Conservation (phyloP, 1,140 invertebrate genomes). For the Anthonomus grandis region DNA sequence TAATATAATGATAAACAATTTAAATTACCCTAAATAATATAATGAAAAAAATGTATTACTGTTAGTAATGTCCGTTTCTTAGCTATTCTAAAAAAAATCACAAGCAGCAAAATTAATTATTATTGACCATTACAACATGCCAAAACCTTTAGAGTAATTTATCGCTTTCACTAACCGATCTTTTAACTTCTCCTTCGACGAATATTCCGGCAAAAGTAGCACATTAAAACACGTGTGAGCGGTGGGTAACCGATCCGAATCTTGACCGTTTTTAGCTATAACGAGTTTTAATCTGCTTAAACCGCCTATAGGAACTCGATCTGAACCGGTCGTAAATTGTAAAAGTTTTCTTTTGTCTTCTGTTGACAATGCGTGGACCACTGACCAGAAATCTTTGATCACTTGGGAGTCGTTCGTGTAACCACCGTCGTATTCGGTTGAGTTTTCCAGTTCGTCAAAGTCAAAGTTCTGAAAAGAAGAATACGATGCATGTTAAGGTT, state of each 20-base stretch:
- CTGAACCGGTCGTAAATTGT: conserved; percentile 92
- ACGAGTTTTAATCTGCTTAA: conserved; percentile 84
- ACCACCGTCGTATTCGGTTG: conserved; percentile 90
- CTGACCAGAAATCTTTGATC: conserved; percentile 90
- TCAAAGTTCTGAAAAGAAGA: conserved; percentile 40
- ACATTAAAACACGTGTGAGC: conserved; percentile 97
- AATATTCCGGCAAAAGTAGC: conserved; percentile 86
- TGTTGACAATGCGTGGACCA: conserved; percentile 80
- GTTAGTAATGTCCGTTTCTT: conserved; percentile 23
- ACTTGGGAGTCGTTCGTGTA: conserved; percentile 80
- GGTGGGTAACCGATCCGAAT: conserved; percentile 75
- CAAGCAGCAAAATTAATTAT: conserved; percentile 19
- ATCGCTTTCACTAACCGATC: conserved; percentile 89
- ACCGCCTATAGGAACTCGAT: conserved; percentile 90
- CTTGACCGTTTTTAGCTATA: conserved; percentile 73
- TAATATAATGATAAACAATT: too few species aligned
- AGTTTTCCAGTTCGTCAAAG: conserved; percentile 70
- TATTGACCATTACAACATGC: conserved; percentile 66
- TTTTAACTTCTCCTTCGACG: conserved; percentile 75
- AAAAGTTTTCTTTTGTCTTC: conserved; percentile 88
- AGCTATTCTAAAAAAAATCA: conserved; percentile 24
- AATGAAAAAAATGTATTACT: too few species aligned
- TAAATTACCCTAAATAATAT: conserved; percentile 24
- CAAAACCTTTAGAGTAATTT: conserved; percentile 82
- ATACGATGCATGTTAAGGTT: not conserved